These are phyloP conservation scores for Enteromius afrohamiltoni DNA, from an alignment of 2,797 vertebrate species.

Conservation along the genomic window DNA sequence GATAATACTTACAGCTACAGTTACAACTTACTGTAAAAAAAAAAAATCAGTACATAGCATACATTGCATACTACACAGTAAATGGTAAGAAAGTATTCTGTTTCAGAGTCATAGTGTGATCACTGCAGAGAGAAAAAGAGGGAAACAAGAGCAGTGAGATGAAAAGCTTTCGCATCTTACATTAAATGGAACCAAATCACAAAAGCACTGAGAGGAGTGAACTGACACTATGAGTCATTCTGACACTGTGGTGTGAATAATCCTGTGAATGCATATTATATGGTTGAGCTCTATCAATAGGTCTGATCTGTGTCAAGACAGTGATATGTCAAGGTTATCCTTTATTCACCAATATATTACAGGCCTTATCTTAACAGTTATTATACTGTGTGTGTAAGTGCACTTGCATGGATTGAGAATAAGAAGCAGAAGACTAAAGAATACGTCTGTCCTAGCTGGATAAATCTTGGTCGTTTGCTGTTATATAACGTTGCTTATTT, in stretches of 20 bases:
- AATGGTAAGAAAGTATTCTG: no score
- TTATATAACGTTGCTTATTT: not conserved
- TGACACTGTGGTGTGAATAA: slow-evolving; percentile 28
- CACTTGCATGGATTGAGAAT: not conserved
- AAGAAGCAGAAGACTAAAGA: not conserved
- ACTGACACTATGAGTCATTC: slow-evolving; percentile 21
- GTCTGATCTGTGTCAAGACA: not conserved
- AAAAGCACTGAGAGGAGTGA: slow-evolving; percentile 16
- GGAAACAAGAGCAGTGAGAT: not conserved
- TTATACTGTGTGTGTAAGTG: not conserved
- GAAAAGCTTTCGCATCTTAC: not conserved
- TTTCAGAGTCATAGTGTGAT: no score
- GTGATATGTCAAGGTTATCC: slow-evolving; percentile 22
- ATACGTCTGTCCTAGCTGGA: no score
- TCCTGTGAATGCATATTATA: not conserved
- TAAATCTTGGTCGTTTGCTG: no score
- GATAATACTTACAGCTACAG: no score
- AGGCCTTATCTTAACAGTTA: not conserved
- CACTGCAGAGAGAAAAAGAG: not conserved
- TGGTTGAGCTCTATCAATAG: not conserved
- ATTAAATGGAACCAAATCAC: slow-evolving; percentile 16
- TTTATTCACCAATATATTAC: not conserved
- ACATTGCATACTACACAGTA: no score
- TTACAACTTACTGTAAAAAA: no score
- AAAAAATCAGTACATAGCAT: no score